phyloP scores from a whole-genome alignment of 2,797 vertebrate species.

The Chloroceryle amazona region DNA sequence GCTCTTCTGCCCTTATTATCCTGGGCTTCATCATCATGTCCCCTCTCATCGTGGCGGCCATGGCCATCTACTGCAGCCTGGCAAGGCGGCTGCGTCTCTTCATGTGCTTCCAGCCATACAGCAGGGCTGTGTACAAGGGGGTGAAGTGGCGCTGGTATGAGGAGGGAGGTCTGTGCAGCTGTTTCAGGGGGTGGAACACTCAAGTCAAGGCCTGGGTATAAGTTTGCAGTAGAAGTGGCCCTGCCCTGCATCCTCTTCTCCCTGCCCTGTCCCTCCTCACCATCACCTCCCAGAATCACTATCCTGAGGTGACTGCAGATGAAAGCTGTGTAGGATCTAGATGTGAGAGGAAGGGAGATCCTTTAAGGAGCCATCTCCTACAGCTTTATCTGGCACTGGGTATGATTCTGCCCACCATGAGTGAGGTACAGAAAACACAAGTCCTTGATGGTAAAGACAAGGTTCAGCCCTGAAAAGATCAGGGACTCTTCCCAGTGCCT shows the following conservation, averaged over 20 bases:
- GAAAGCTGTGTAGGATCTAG: neutral
- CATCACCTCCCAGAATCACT: neutral
- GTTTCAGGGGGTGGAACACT: slow-evolving; percentile 26
- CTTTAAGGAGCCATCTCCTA: neutral
- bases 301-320: neutral
- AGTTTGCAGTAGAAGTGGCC: neutral
- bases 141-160: slow-evolving; percentile 57
- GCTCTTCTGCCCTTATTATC: slow-evolving; percentile 94
- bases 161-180: slow-evolving; percentile 43
- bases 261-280: neutral
- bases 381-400: neutral
- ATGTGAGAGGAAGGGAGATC: neutral
- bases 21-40: slow-evolving; percentile 95
- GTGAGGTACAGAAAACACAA: neutral
- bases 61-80: slow-evolving; percentile 89
- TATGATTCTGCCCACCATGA: neutral
- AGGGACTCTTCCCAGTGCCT: neutral
- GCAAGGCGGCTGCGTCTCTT: slow-evolving; percentile 86
- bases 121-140: slow-evolving; percentile 84
- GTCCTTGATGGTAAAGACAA: neutral
- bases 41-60: slow-evolving; percentile 91
- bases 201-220: slow-evolving; percentile 79
- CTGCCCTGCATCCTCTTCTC: neutral
- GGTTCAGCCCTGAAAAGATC: neutral
- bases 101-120: slow-evolving; percentile 83